Evolutionary conservation across 2,113 vertebrate species (phyloP).

Genomic region (Sander lucioperca): DNA sequence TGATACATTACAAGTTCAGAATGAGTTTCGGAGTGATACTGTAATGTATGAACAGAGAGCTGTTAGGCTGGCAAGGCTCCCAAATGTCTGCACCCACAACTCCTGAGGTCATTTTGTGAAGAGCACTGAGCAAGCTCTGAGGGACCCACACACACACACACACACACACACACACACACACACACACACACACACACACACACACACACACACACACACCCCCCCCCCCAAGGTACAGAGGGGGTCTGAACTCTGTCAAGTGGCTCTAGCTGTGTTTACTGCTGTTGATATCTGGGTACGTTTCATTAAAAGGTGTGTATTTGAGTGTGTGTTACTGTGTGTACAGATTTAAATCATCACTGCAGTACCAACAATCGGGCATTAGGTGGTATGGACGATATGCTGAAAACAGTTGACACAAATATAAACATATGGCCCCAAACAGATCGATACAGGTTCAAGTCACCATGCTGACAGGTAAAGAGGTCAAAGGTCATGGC

Average conservation of each 20-base stretch:
- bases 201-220: conserved; percentile 31
- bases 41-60: conserved; percentile 37
- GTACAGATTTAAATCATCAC: conserved; percentile 20
- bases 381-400: not conserved
- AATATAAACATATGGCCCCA: not conserved
- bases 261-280: conserved; percentile 46
- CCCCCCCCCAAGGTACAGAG: not conserved
- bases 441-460: not conserved
- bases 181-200: conserved; percentile 30
- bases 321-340: not conserved
- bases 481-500: not conserved
- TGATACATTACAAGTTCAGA: conserved; percentile 19
- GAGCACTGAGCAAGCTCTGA: conserved; percentile 16
- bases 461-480: not conserved
- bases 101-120: conserved; percentile 52
- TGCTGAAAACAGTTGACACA: not conserved
- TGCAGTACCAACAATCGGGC: not conserved
- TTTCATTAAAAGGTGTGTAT: conserved; percentile 30
- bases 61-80: conserved; percentile 31
- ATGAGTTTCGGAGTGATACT: conserved; percentile 12
- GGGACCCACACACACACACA: not conserved
- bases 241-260: conserved; percentile 44
- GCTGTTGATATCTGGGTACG: conserved; percentile 37
- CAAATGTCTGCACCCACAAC: conserved; percentile 33
- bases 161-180: conserved; percentile 4